Percentiles rank a stretch among this genome's conserved stretches.
Conservation (phyloP, 2,797 vertebrate genomes). For the Caiman crocodilus region DNA sequence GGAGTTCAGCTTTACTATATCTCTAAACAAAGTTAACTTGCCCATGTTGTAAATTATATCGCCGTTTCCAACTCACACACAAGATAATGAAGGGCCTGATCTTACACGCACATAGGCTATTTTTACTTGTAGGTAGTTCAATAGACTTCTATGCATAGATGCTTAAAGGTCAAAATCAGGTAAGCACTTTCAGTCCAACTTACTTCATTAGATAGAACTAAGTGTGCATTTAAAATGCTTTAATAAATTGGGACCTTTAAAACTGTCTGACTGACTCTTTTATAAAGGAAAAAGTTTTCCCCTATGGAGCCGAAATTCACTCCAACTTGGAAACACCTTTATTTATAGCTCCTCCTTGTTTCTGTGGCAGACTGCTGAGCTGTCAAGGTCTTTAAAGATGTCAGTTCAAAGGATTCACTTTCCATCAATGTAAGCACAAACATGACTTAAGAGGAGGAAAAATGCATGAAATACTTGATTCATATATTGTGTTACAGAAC, state of each 20-base stretch:
- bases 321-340: fast-evolving
- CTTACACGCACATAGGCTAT: not conserved
- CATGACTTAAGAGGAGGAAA: not conserved
- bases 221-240: not conserved
- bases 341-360: not conserved
- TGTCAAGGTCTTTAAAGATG: slow-evolving; percentile 10
- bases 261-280: not conserved
- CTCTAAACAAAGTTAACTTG: not conserved
- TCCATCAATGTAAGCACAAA: not conserved
- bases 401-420: slow-evolving; percentile 30
- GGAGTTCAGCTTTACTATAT: not conserved
- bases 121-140: not conserved
- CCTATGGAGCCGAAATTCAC: not conserved
- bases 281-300: not conserved
- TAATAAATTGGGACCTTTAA: not conserved
- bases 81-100: not conserved
- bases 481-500: not conserved
- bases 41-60: not conserved
- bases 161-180: not conserved
- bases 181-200: not conserved
- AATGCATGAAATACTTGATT: not conserved
- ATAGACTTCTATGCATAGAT: not conserved
- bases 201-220: not conserved
- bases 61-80: not conserved
- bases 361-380: slow-evolving; percentile 23